Percentiles rank a stretch among this genome's conserved stretches.
Evolutionary conservation across 2,888 invertebrate species (phyloP).

Genomic region (Phytoseiulus persimilis): DNA sequence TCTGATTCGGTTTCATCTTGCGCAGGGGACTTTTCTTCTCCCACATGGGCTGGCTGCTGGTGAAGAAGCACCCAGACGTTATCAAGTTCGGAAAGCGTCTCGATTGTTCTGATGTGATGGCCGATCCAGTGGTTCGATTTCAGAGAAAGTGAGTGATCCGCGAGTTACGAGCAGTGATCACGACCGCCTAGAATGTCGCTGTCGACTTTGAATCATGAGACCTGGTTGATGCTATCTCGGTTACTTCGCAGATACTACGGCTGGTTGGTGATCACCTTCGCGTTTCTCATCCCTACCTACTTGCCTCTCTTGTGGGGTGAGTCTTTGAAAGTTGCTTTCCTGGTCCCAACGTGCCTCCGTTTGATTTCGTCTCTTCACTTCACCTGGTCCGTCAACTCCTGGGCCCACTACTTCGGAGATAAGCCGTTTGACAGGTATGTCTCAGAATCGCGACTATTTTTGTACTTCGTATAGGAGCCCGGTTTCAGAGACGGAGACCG

Average conservation of each 20-base stretch:
- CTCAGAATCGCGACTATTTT: conserved; percentile 45
- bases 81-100: conserved; percentile 41
- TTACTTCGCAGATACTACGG: conserved; percentile 48
- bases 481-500: no score
- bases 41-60: conserved; percentile 44
- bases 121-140: conserved; percentile 43
- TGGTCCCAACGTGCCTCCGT: conserved; percentile 50
- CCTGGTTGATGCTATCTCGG: background rate
- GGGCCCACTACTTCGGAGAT: conserved; percentile 25
- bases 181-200: no score
- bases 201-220: no score
- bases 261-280: conserved; percentile 49
- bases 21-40: conserved; percentile 44
- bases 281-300: conserved; percentile 52
- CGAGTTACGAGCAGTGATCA: no score
- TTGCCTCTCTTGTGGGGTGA: conserved; percentile 53
- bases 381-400: conserved; percentile 35
- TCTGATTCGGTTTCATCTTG: background rate
- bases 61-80: conserved; percentile 43
- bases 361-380: conserved; percentile 51
- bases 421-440: conserved; percentile 52
- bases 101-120: conserved; percentile 42
- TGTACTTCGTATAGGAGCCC: no score
- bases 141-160: conserved; percentile 47
- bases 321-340: conserved; percentile 50